Conservation (phyloP, 2,113 vertebrate species). For the Poeciliopsis prolifica region DNA sequence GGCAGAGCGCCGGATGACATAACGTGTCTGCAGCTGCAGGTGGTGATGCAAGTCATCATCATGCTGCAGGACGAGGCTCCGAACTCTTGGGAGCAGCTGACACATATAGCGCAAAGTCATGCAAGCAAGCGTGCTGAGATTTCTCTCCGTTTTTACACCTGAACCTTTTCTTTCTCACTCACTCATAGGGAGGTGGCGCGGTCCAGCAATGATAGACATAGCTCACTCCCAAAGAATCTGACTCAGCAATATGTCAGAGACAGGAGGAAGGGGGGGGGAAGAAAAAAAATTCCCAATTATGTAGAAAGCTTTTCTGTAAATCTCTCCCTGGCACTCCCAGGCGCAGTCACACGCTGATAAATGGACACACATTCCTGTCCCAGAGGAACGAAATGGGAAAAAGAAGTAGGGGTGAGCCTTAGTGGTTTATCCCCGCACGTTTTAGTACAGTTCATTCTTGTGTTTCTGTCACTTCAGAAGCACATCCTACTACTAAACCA, state of each 20-base stretch:
- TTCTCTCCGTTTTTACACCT: slow-evolving; percentile 10
- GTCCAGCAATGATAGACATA: slow-evolving; percentile 48
- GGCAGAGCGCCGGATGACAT: slow-evolving; percentile 55
- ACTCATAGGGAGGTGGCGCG: background rate
- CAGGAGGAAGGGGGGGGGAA: slow-evolving; percentile 4
- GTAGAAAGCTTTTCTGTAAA: slow-evolving; percentile 79
- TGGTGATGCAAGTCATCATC: slow-evolving; percentile 67
- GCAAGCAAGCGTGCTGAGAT: slow-evolving; percentile 17
- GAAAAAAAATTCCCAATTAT: slow-evolving; percentile 78
- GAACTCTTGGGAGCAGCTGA: slow-evolving; percentile 43
- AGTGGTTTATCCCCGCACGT: slow-evolving; percentile 21
- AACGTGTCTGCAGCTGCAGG: slow-evolving; percentile 58
- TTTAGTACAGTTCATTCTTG: background rate
- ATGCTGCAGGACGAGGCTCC: slow-evolving; percentile 46
- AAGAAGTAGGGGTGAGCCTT: slow-evolving; percentile 51
- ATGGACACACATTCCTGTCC: slow-evolving; percentile 19
- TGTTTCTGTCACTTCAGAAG: background rate
- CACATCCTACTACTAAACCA: background rate
- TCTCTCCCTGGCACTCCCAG: slow-evolving; percentile 67
- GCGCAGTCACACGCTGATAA: slow-evolving; percentile 37
- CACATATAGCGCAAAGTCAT: slow-evolving; percentile 39
- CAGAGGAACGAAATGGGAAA: slow-evolving; percentile 36
- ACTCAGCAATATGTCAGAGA: slow-evolving; percentile 73
- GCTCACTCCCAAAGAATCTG: slow-evolving; percentile 63
- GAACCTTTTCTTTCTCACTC: slow-evolving; percentile 6